Percentiles rank a stretch among this genome's conserved stretches.
These are phyloP conservation scores for Phorcus lineatus DNA, from an alignment of 2,888 invertebrate genomes.

Conservation along the genomic window DNA sequence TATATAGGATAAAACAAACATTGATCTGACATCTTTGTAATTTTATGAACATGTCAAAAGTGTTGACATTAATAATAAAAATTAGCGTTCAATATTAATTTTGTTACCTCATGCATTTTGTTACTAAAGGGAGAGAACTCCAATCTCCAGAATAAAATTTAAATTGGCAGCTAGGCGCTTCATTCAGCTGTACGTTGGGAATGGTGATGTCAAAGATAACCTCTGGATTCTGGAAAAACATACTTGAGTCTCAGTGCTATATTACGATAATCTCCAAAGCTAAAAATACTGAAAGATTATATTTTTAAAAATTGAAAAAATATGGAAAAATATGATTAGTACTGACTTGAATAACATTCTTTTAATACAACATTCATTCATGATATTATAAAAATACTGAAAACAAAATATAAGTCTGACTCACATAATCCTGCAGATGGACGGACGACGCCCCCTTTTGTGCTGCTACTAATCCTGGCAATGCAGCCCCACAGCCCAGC, in stretches of 20 bases:
- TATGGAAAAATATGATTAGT: too few species aligned
- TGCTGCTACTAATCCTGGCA: conserved; percentile 88
- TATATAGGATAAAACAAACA: too few species aligned
- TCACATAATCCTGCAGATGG: conserved; percentile 96
- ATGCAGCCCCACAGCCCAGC: conserved; percentile 93
- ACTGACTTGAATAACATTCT: too few species aligned
- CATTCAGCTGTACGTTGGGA: conserved; percentile 86
- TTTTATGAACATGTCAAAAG: too few species aligned
- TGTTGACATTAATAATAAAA: too few species aligned
- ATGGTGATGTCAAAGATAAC: conserved; percentile 88
- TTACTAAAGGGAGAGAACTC: conserved; percentile 78
- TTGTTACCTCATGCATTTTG: too few species aligned
- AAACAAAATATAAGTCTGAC: conserved; percentile 61
- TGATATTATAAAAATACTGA: background rate
- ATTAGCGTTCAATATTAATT: too few species aligned
- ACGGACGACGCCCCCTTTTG: conserved; percentile 82
- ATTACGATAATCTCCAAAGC: too few species aligned
- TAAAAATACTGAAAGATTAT: too few species aligned
- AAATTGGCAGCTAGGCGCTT: conserved; percentile 39
- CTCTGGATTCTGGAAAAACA: conserved; percentile 84
- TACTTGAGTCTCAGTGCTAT: background rate
- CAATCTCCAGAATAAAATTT: conserved; percentile 84
- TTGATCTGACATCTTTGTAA: too few species aligned
- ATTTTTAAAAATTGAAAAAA: too few species aligned
- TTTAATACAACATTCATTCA: background rate